A percentile compares a stretch with the other conserved stretches of the same genome.
These are phyloP conservation scores for Delia radicum DNA, from an alignment of 1,140 invertebrate genomes.

Conservation along the genomic window DNA sequence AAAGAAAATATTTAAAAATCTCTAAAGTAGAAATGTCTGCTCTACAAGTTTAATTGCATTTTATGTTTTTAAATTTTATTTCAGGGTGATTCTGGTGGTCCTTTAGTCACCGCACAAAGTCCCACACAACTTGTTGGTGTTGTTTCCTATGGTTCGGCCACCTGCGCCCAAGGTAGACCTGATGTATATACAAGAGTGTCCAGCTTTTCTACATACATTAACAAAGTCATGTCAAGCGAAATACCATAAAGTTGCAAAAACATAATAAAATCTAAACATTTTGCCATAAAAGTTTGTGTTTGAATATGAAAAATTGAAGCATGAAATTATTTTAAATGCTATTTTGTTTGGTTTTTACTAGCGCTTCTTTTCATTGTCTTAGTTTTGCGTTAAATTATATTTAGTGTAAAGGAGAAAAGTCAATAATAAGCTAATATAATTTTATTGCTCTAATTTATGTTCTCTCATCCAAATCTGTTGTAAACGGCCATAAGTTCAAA, in stretches of 20 bases:
- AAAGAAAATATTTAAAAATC: too few relatives aligned
- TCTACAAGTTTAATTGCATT: neutral
- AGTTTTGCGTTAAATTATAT: slow-evolving; percentile 7
- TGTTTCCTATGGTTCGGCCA: slow-evolving; percentile 69
- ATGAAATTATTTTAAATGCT: slow-evolving; percentile 10
- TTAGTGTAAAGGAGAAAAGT: too few relatives aligned
- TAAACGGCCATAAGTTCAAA: too few relatives aligned
- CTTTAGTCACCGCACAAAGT: slow-evolving; percentile 56
- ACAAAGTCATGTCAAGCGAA: slow-evolving; percentile 42
- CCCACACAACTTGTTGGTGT: slow-evolving; percentile 63
- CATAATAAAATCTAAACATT: neutral
- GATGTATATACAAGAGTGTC: slow-evolving; percentile 54
- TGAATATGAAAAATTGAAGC: neutral
- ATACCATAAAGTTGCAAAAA: slow-evolving; percentile 33
- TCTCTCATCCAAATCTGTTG: too few relatives aligned
- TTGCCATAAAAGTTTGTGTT: neutral
- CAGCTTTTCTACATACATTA: slow-evolving; percentile 48
- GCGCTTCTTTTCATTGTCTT: neutral
- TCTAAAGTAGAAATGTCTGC: too few relatives aligned
- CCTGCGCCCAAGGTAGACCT: slow-evolving; percentile 54
- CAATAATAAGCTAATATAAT: too few relatives aligned
- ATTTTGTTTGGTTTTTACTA: neutral
- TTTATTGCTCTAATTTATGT: too few relatives aligned
- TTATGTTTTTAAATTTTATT: neutral
- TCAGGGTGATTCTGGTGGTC: slow-evolving; percentile 75